Conservation (phyloP, 2,113 vertebrate genomes). For the Nipponia nippon region DNA sequence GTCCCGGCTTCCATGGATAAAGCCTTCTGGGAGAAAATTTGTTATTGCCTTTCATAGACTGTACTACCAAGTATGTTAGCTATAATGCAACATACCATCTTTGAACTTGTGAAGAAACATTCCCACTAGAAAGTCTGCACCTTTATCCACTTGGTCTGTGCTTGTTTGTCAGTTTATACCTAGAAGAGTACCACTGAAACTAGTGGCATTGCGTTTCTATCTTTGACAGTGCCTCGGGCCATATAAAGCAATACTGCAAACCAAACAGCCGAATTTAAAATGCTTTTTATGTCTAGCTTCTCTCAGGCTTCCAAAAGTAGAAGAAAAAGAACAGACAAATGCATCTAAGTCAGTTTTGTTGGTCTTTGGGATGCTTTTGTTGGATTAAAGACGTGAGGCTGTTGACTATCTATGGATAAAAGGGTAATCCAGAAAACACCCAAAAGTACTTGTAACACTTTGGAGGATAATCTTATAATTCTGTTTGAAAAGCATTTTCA, state of each 20-base stretch:
- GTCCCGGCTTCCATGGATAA: fast-evolving
- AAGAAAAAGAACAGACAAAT: background rate
- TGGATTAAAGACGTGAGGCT: background rate
- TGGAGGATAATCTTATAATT: background rate
- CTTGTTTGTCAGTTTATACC: background rate
- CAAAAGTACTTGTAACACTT: background rate
- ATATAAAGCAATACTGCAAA: background rate
- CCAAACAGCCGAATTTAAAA: background rate
- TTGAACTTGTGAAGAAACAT: background rate
- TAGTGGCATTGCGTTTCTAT: background rate
- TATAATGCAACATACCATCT: background rate
- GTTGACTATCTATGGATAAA: background rate
- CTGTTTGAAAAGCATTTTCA: conserved; percentile 9
- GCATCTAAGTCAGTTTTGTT: background rate
- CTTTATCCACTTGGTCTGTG: background rate
- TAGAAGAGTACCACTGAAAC: background rate
- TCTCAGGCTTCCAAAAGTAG: background rate
- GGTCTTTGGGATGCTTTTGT: background rate
- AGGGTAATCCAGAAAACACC: background rate
- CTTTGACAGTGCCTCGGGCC: background rate
- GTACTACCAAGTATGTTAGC: background rate
- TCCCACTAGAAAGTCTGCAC: background rate
- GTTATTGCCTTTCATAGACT: background rate
- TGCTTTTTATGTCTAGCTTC: background rate
- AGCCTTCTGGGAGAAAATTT: background rate